These are phyloP conservation scores for Steromphala cineraria DNA, from an alignment of 2,888 invertebrate species.

Conservation along the genomic window DNA sequence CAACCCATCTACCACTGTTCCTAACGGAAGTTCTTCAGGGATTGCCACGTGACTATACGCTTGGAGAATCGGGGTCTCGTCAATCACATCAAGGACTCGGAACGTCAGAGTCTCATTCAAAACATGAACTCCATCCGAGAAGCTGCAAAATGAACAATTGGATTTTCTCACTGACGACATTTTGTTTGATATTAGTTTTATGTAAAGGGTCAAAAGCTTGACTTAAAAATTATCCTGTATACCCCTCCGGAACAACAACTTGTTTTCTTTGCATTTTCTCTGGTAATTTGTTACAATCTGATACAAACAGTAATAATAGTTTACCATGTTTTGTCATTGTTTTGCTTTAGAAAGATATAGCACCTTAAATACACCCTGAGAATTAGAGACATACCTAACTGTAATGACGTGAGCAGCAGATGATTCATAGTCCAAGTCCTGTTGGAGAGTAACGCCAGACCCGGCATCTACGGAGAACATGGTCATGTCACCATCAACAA, in stretches of 20 bases:
- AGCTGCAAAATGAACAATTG: not conserved
- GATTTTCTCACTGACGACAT: too few species aligned
- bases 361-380: too few species aligned
- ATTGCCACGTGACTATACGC: not conserved
- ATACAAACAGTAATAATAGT: too few species aligned
- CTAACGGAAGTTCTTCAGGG: not conserved
- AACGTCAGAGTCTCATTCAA: not conserved
- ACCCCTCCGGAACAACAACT: too few species aligned
- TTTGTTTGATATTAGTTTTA: too few species aligned
- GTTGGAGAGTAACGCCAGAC: not conserved
- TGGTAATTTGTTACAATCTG: too few species aligned
- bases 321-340: too few species aligned
- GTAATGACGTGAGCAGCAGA: not conserved
- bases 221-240: too few species aligned
- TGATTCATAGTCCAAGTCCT: not conserved
- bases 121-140: not conserved
- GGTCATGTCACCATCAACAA: not conserved
- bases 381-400: not conserved
- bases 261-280: too few species aligned
- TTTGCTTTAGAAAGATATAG: too few species aligned
- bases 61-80: not conserved
- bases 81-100: not conserved
- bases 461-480: not conserved
- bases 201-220: too few species aligned
- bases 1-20: not conserved